Base-by-base conservation (phyloP, 2,113 vertebrate species). In the Peromyscus maniculatus region DNA sequence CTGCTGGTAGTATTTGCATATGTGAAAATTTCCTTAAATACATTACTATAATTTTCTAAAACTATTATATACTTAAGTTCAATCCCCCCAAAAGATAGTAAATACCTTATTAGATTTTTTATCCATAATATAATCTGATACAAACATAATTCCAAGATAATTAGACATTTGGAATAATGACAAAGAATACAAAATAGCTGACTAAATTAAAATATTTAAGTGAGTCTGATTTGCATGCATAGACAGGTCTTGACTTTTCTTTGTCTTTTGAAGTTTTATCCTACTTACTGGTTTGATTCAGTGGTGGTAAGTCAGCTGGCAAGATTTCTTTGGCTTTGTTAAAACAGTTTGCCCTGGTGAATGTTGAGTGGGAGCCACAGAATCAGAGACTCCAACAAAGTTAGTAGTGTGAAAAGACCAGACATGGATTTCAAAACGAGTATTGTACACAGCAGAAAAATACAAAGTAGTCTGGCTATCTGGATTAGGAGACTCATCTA, bases 231-330 rank as follows among this genome's bases (percentile, higher is more conserved):
- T 75, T 49, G 1, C 5, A 84, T 39, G 1, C 75, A 86, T 79
- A 55, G 26, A 55, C 7, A 24, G 7, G 78, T n/a, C 8, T 7
- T 89, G 12, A 66, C 19, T 24, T 96, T 62, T 88, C 7, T 55
- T 90, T 57, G 64, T 78, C 15, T 89, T 95, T 89, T 55, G 88
- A 19, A 92, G 12, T 79, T 64, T 75, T 86, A 64, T 95, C 5
- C 26, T 62, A 26, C 94, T 36, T 91, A 0, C 57, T 94, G 13
- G 36, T 67, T 91, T 87, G 49, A 71, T 71, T 95, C 36, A 64
- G 15, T 43, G 22, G 69, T 16, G 66, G n/a, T 77, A 43, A 90
- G n/a, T 88, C 66, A 86, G 17, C 16, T 88, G 67, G 62, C 83
- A 91, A 24, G 22, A 12, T 10, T 21, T 31, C 2, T 78, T 33